Evolutionary conservation across 2,888 invertebrate genomes (phyloP).

Genomic region (Notocelia uddmanniana): DNA sequence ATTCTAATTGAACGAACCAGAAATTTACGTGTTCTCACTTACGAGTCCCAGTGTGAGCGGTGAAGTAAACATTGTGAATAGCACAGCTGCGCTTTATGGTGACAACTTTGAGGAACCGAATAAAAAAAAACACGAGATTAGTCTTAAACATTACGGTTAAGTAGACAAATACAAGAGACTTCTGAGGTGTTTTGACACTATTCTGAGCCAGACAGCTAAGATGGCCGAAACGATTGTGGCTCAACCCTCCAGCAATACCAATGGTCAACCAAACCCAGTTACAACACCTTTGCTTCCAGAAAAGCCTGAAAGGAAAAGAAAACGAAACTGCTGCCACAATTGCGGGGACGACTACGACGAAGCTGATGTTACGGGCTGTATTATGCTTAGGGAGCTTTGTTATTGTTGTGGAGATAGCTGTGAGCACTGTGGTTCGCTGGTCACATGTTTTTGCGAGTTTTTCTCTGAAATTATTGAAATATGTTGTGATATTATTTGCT

Average conservation of each 20-base stretch:
- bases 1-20: too few relatives aligned
- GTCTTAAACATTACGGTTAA: too few relatives aligned
- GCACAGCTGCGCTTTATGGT: too few relatives aligned
- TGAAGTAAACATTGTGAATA: too few relatives aligned
- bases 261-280: neutral
- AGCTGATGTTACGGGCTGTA: neutral
- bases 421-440: neutral
- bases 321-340: neutral
- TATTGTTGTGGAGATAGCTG: neutral
- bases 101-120: too few relatives aligned
- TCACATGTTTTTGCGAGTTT: neutral
- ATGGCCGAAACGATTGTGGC: neutral
- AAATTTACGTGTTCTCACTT: too few relatives aligned
- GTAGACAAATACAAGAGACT: too few relatives aligned
- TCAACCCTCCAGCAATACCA: neutral
- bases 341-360: neutral
- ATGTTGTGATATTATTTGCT: neutral
- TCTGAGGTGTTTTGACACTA: too few relatives aligned
- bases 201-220: too few relatives aligned
- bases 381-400: neutral
- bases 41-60: too few relatives aligned
- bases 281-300: neutral
- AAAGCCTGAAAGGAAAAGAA: neutral
- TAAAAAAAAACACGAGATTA: too few relatives aligned
- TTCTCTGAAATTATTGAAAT: neutral